A percentile compares a stretch with the other conserved stretches of the same genome.
These are phyloP conservation scores for Watsonalla binaria DNA, from an alignment of 2,888 invertebrate species.

Conservation along the genomic window DNA sequence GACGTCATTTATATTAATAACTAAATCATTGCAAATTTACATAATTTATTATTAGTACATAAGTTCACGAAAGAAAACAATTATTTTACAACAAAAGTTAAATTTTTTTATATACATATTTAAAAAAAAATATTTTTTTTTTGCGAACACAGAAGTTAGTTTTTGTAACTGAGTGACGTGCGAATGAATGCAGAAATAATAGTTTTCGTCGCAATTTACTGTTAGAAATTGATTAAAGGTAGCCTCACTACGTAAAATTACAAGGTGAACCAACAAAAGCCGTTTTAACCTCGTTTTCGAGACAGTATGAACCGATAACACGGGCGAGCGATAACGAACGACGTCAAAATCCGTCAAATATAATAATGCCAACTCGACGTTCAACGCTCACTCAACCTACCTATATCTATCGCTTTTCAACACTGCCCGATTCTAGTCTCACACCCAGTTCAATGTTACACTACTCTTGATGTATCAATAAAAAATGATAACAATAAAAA, in stretches of 20 bases:
- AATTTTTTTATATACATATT: too few species aligned
- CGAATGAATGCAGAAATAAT: too few species aligned
- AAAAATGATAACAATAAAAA: neutral
- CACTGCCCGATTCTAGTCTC: slow-evolving; percentile 61
- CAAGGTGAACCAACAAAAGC: slow-evolving; percentile 67
- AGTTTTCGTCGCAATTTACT: slow-evolving; percentile 1
- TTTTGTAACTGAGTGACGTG: too few species aligned
- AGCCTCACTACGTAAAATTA: slow-evolving; percentile 38
- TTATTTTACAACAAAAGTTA: too few species aligned
- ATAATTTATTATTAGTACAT: too few species aligned
- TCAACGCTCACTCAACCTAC: slow-evolving; percentile 48
- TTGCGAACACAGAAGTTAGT: too few species aligned
- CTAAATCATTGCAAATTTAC: too few species aligned
- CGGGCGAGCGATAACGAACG: slow-evolving; percentile 57
- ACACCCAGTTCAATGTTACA: slow-evolving; percentile 70
- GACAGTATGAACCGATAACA: slow-evolving; percentile 48
- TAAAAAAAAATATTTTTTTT: too few species aligned
- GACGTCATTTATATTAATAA: too few species aligned
- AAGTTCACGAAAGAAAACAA: too few species aligned
- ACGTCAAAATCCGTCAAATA: slow-evolving; percentile 55
- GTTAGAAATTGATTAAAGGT: slow-evolving; percentile 25
- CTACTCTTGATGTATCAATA: slow-evolving; percentile 1
- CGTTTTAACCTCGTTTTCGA: slow-evolving; percentile 37
- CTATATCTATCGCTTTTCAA: slow-evolving; percentile 68
- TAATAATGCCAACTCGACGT: slow-evolving; percentile 72